These are phyloP conservation scores for Pseudomugil gertrudae DNA, from an alignment of 2,797 vertebrate species.

Conservation along the genomic window DNA sequence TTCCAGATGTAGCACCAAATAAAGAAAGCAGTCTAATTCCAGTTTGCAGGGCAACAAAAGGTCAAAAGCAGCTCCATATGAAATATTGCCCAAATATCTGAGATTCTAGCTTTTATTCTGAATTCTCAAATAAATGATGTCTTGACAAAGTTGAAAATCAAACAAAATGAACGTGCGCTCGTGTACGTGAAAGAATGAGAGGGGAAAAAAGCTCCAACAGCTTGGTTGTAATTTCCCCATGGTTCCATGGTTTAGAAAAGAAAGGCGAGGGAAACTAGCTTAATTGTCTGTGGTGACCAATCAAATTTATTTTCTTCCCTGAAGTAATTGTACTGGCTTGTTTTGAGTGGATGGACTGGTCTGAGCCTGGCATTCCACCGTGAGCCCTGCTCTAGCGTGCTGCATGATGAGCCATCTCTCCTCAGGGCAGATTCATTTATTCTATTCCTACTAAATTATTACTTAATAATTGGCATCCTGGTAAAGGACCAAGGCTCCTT, in stretches of 20 bases:
- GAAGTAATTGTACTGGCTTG: conserved; percentile 51
- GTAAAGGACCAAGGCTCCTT: conserved; percentile 38
- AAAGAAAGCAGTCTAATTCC: not conserved
- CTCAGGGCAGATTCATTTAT: conserved; percentile 76
- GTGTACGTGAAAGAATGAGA: too few species aligned
- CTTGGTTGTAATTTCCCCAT: conserved; percentile 40
- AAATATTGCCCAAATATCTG: conserved; percentile 16
- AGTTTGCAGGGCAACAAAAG: conserved; percentile 1
- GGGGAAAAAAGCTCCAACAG: conserved; percentile 8
- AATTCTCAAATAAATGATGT: not conserved
- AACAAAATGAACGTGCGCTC: too few species aligned
- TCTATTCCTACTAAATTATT: conserved; percentile 78
- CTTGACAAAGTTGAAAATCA: not conserved
- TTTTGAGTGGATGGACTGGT: conserved; percentile 43
- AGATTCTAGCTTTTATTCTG: conserved; percentile 5
- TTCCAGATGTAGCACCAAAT: conserved; percentile 17
- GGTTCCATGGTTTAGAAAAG: conserved; percentile 35
- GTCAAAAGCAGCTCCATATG: conserved; percentile 17
- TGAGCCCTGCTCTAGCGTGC: conserved; percentile 32
- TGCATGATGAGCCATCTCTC: conserved; percentile 51
- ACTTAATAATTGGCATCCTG: conserved; percentile 67
- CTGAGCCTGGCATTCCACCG: conserved; percentile 37
- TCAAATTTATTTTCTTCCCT: conserved; percentile 60
- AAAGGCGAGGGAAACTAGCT: conserved; percentile 44
- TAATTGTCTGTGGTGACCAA: conserved; percentile 45